Evolutionary conservation across 2,797 vertebrate species (phyloP).

Genomic region (Pseudocheirus occidentalis): DNA sequence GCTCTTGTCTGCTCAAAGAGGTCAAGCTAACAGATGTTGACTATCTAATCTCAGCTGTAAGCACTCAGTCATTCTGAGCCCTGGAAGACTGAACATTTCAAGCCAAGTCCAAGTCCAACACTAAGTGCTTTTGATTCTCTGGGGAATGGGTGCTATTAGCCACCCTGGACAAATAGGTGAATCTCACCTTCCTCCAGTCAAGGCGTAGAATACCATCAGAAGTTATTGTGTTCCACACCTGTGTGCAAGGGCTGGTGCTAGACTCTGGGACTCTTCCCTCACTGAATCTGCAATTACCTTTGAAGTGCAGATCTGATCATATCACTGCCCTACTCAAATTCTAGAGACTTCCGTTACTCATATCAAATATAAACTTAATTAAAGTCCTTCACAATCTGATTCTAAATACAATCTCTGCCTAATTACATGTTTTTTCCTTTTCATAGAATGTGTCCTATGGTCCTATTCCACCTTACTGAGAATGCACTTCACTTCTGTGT

Average conservation of each 20-base stretch:
- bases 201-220: background rate
- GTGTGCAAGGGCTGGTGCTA: background rate
- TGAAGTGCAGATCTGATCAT: background rate
- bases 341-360: background rate
- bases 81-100: too few species aligned
- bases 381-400: background rate
- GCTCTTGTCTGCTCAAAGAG: background rate
- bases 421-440: background rate
- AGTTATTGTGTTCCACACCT: background rate
- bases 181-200: background rate
- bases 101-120: background rate
- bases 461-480: background rate
- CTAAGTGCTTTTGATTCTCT: background rate
- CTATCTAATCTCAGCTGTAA: background rate
- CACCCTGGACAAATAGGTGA: background rate
- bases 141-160: background rate
- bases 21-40: background rate
- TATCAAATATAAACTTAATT: background rate
- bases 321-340: background rate
- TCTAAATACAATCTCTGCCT: background rate
- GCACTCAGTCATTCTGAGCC: background rate
- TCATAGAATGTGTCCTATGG: background rate
- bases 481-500: background rate
- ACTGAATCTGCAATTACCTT: background rate
- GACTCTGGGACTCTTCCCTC: background rate